Evolutionary conservation across 2,888 invertebrate genomes (phyloP), one percentile per base, ranked within the genome.

Genomic region (Hirtodrosophila confusa): DNA sequence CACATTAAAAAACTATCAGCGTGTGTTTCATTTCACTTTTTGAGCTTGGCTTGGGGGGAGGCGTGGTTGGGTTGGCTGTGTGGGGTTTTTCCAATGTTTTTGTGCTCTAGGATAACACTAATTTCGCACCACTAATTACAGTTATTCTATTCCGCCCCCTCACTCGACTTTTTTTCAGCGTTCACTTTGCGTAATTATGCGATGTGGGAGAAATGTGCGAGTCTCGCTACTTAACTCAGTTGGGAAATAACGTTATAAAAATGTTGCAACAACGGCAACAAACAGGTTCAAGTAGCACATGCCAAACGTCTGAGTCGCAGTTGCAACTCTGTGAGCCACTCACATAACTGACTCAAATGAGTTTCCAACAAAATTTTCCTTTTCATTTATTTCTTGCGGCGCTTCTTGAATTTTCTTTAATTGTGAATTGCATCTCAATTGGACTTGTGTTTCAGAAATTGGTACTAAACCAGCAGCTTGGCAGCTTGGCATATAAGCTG

Each of bases 51-150:
- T 9, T 11, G 11, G 3, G 33, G 27, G 1, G 6, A n/a, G 31
- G 11, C 17, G 17, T 17, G 29, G 31, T 2, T 11, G 31, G 8
- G 23, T 44, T 40, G 33, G 8, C 11, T 35, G 48, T 27, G 35
- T 11, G 47, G 68, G 35, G 57, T 62, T 66, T 69, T 75, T 62
- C 58, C 78, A 73, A 73, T 73, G 78, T 72, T 73, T 70, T 73
- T 77, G 63, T 63, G 53, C 79, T 69, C 57, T 51, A 58, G 79
- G 67, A 83, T 71, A 82, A 86, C 86, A 88, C 80, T 76, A 88
- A 83, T 88, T 88, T 86, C 68, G 76, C 86, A 79, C 86, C 86
- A 83, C 86, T 83, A 83, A 83, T 88, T 88, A 86, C 84, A 83
- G 70, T 83, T 75, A 48, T 17, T 69, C 70, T 68, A 66, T 53